Percentiles rank a stretch among this genome's conserved stretches.
phyloP scores from a whole-genome alignment of 2,888 invertebrate genomes.

The Leptinotarsa peninsularis region DNA sequence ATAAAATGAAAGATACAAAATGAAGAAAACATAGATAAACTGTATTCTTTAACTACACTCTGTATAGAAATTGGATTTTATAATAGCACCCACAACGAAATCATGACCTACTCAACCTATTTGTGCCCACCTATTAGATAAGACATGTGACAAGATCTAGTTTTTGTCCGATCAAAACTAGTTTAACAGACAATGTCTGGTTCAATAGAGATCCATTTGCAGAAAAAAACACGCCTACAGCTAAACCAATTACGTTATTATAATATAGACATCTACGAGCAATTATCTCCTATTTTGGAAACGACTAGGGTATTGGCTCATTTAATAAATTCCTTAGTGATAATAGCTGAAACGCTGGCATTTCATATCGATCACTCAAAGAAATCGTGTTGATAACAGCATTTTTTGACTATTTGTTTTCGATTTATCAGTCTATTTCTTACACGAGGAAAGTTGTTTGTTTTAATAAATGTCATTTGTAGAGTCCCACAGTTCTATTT shows the following conservation, averaged over 20 bases:
- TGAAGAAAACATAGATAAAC: too few species aligned
- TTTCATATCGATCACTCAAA: neutral
- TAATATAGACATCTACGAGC: neutral
- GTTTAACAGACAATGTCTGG: neutral
- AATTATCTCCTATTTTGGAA: neutral
- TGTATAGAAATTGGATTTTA: too few species aligned
- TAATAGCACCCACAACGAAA: neutral
- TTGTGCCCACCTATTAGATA: neutral
- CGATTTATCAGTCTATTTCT: too few species aligned
- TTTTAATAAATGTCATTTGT: too few species aligned
- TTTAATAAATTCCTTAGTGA: neutral
- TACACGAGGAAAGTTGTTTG: too few species aligned
- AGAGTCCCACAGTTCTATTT: too few species aligned
- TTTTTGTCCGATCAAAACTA: neutral
- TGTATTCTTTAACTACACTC: too few species aligned
- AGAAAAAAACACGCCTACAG: neutral
- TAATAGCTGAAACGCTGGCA: neutral
- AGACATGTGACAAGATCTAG: neutral
- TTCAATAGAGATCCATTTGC: neutral
- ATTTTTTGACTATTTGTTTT: too few species aligned
- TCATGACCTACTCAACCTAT: neutral
- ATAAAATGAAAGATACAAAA: too few species aligned
- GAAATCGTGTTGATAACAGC: neutral
- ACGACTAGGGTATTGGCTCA: constrained; percentile 1
- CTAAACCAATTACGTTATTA: neutral